Evolutionary conservation across 2,797 vertebrate species (phyloP).

Genomic region (Argya squamiceps): DNA sequence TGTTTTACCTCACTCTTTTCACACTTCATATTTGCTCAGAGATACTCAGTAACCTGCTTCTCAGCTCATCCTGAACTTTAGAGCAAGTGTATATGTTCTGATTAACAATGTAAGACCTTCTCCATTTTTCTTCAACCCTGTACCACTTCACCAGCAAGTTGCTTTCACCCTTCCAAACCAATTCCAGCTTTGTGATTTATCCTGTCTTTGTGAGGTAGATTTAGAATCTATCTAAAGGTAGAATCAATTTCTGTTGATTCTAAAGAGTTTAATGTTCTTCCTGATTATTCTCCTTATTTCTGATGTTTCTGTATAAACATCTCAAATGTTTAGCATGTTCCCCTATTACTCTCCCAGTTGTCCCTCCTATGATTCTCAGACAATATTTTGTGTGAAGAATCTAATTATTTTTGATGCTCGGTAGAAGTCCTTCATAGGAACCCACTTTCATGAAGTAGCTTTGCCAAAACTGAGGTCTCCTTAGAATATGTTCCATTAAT

Average conservation of each 20-base stretch:
- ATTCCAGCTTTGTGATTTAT: background rate
- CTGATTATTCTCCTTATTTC: background rate
- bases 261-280: background rate
- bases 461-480: background rate
- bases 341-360: background rate
- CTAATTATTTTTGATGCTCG: rapidly evolving
- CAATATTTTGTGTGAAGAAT: background rate
- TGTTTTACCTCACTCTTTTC: background rate
- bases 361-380: background rate
- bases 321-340: background rate
- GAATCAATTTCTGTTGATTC: background rate
- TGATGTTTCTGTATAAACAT: background rate
- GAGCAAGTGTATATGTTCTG: background rate
- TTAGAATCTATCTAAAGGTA: background rate
- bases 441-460: background rate
- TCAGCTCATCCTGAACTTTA: background rate
- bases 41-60: background rate
- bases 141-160: background rate
- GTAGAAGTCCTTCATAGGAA: background rate
- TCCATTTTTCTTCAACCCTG: background rate
- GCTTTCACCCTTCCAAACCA: background rate
- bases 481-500: background rate
- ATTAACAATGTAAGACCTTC: background rate
- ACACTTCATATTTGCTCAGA: background rate
- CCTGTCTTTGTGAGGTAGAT: background rate